phyloP scores from a whole-genome alignment of 2,113 vertebrate species.

The Glaucidium brasilianum region DNA sequence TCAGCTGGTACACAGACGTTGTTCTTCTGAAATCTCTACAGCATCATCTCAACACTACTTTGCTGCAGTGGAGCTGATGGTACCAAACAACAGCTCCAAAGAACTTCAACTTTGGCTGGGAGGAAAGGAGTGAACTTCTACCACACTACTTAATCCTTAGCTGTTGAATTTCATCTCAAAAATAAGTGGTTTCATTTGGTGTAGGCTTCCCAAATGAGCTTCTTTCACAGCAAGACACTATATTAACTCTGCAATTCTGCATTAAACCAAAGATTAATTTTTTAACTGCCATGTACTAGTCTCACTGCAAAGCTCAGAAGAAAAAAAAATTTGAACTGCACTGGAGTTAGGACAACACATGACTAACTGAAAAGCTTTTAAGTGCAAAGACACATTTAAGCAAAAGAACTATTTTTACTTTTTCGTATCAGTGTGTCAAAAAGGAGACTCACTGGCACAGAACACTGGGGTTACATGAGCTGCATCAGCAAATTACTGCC shows the following conservation, averaged over 20 bases:
- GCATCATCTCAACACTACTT: not conserved
- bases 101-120: not conserved
- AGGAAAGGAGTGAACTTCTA: not conserved
- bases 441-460: not conserved
- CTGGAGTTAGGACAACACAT: not conserved
- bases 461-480: not conserved
- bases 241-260: not conserved
- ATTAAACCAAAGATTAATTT: not conserved
- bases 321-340: not conserved
- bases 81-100: not conserved
- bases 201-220: not conserved
- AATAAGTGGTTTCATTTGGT: not conserved
- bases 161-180: not conserved
- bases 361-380: not conserved
- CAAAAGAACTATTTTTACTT: not conserved
- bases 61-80: not conserved
- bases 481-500: not conserved
- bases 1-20: not conserved
- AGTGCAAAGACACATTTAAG: not conserved
- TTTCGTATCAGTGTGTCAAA: not conserved
- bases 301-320: constrained; percentile 8
- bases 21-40: not conserved
- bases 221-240: not conserved
- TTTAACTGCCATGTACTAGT: not conserved
- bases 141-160: not conserved